Base-by-base conservation (phyloP, 2,888 invertebrate genomes). In the Athrips mouffetella region DNA sequence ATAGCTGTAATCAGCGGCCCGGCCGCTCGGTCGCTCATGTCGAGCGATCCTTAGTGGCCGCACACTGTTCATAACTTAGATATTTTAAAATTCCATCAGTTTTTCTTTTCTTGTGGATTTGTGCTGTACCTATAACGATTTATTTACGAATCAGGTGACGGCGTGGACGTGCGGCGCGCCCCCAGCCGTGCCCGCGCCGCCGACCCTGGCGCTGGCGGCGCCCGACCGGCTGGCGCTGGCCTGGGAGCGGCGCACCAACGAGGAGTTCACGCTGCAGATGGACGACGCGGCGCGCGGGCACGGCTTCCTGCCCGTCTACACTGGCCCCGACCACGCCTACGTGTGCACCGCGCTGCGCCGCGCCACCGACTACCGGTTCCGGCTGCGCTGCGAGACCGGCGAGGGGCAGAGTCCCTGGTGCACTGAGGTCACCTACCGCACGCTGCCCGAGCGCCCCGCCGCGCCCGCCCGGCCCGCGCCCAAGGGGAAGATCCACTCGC, bases 391-490 rank as follows among this genome's bases (percentile, higher is more conserved):
- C 59, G 93, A 93, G 70, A 97, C 96, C 70, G 93, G 94, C 58
- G 95, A 96, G 63, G 97, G 97, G 1, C 89, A 90, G 58, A 95
- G 96, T 4, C 91, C 92, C 11, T 96, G 95, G 95, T 96, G 95
- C 27, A 91, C 93, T 46, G 93, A 94, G 69, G 93, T 96, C 15
- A 80, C 89, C 48, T 96, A 93, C 76, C 90, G 91, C 56, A 98
- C 98, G 7, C 82, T 91, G 49, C 94, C 97, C 3, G 96, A 95
- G 69, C 85, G 92, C 51, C 97, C 97, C 2, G 90, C 91, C 0
- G 89, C 93, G 46, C 97, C 97, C 18, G 90, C 92, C 6, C 92
- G 94, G 60, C 96, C 95, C 2, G 77, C 90, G 54, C 90, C 94
- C 13, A 96, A 96, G 71, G 96, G 96, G 45, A 93, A 94, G 71